Base-by-base conservation (phyloP, 1,140 invertebrate species). In the Hormaphis cornu region DNA sequence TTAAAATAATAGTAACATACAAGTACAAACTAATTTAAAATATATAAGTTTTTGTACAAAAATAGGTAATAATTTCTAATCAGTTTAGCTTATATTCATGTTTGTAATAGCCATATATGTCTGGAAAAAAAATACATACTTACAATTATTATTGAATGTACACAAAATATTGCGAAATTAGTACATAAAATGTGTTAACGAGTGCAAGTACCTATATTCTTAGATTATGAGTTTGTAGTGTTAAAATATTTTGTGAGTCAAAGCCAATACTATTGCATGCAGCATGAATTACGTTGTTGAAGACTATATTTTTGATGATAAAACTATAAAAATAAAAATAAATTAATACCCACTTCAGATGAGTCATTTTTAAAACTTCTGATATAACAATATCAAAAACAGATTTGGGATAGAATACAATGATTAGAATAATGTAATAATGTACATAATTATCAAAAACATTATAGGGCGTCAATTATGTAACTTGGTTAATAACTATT, bases 281-380 rank as follows among this genome's bases (percentile, higher is more conserved):
- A 58, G n/a, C n/a, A n/a, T n/a, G n/a, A 16, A 58, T 14, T 58
- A 8, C 18, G 35, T 16, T 24, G 33, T 40, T 40, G 33, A 58
- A 58, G 22, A 58, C 7, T n/a, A 40, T 40, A n/a, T 58, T 58
- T 58, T 58, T 58, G 20, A 58, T 58, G 35, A 58, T 40, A 40
- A 8, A 58, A 40, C 54, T 58, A 58, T 58, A 58, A 58, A 56
- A 37, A 56, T 16, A 26, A 50, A 12, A 52, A n/a, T 22, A 22
- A 54, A 14, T 20, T 33, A 20, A 54, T 18, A 54, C 20, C 18
- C 20, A 33, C 8, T 9, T n/a, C n/a, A n/a, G n/a, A 54, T 54
- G 10, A 18, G 20, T 20, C 1, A 54, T 53, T 20, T 16, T 22
- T 30, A 10, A 53, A 30, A 30, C 26, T 26, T 0, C n/a, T n/a